These are phyloP conservation scores for Sycophila texana DNA, from an alignment of 2,888 invertebrate species.

Conservation along the genomic window DNA sequence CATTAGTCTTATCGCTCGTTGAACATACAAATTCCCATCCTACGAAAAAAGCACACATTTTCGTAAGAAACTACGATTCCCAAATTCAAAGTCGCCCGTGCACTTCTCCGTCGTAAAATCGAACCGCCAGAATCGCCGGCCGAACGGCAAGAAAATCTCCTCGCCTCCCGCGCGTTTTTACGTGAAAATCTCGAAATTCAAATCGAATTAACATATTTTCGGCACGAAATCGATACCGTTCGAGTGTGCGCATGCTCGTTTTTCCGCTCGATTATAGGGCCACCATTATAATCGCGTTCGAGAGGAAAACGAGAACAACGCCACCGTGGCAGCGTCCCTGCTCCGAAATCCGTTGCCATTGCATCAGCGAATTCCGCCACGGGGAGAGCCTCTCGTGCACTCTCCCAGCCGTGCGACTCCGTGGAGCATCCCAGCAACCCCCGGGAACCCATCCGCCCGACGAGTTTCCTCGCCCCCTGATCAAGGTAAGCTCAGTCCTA, in stretches of 20 bases:
- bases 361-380: constrained; percentile 37
- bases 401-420: not conserved
- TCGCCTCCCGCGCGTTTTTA: too few relatives aligned
- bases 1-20: too few relatives aligned
- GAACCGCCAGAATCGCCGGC: too few relatives aligned
- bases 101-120: too few relatives aligned
- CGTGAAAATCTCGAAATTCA: constrained; percentile 4
- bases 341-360: constrained; percentile 32
- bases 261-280: constrained; percentile 23
- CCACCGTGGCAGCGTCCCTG: constrained; percentile 40
- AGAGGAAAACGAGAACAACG: constrained; percentile 39
- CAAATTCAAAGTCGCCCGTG: too few relatives aligned
- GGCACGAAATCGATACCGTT: constrained; percentile 14
- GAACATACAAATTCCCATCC: too few relatives aligned
- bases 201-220: constrained; percentile 20
- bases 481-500: not conserved
- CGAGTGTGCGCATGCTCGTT: constrained; percentile 36
- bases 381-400: not conserved
- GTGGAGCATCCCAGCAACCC: not conserved
- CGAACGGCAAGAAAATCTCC: too few relatives aligned
- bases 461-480: not conserved
- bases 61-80: too few relatives aligned
- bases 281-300: constrained; percentile 10
- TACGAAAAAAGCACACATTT: too few relatives aligned
- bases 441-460: not conserved